Percentiles rank a stretch among this genome's conserved stretches.
Conservation (phyloP, 2,888 invertebrate species). For the Ophion ventricosus region DNA sequence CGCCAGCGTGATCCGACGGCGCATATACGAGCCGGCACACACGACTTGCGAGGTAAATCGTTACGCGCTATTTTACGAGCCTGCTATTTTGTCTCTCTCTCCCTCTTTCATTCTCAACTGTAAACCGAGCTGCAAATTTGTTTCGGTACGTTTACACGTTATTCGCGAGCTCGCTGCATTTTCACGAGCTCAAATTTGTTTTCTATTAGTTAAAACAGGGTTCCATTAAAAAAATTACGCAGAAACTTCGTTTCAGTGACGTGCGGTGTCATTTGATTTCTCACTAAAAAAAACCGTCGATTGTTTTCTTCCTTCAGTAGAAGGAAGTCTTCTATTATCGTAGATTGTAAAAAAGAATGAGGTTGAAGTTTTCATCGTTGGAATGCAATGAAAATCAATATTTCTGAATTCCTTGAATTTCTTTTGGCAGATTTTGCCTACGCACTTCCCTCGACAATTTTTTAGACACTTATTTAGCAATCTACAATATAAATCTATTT, state of each 20-base stretch:
- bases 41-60: slow-evolving; percentile 26
- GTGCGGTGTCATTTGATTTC: background rate
- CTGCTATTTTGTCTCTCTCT: slow-evolving; percentile 28
- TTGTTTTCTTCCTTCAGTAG: too few relatives aligned
- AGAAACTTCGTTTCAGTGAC: too few relatives aligned
- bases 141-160: slow-evolving; percentile 41
- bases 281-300: too few relatives aligned
- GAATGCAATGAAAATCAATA: too few relatives aligned
- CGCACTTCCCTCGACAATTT: too few relatives aligned
- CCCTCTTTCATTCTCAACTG: slow-evolving; percentile 16
- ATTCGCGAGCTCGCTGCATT: slow-evolving; percentile 22
- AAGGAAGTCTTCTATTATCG: too few relatives aligned
- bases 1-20: slow-evolving; percentile 64
- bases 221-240: slow-evolving; percentile 10
- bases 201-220: slow-evolving; percentile 12
- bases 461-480: too few relatives aligned
- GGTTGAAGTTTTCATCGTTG: too few relatives aligned
- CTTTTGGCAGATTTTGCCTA: too few relatives aligned
- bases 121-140: slow-evolving; percentile 8
- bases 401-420: too few relatives aligned
- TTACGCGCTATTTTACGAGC: slow-evolving; percentile 46
- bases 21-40: slow-evolving; percentile 12
- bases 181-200: slow-evolving; percentile 18
- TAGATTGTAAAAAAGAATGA: too few relatives aligned
- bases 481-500: too few relatives aligned